Evolutionary conservation across 2,113 vertebrate genomes (phyloP).

Genomic region (Potamarius usumacintae): DNA sequence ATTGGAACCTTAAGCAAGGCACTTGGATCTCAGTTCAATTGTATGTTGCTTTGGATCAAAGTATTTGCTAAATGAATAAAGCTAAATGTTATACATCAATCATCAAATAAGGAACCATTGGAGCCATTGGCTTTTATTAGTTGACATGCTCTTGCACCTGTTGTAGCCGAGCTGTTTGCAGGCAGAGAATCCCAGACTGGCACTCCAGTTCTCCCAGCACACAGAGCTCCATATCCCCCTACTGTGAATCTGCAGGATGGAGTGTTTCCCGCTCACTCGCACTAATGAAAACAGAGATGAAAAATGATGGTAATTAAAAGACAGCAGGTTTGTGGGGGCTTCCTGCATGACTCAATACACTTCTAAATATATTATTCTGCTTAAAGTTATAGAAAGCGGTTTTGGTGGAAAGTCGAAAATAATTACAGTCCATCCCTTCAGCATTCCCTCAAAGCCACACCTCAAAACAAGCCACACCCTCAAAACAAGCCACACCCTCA

Average conservation of each 20-base stretch:
- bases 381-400: background rate
- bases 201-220: constrained; percentile 56
- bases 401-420: too few species aligned
- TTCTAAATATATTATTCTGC: background rate
- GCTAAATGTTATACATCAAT: background rate
- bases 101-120: background rate
- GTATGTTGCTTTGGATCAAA: background rate
- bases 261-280: constrained; percentile 55
- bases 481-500: background rate
- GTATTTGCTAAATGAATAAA: background rate
- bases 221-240: constrained; percentile 56
- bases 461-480: background rate
- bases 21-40: background rate
- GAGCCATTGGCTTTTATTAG: background rate
- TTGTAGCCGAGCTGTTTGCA: constrained; percentile 63
- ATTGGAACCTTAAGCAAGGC: background rate
- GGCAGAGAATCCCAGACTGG: constrained; percentile 48
- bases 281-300: constrained; percentile 49
- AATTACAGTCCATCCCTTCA: background rate
- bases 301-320: constrained; percentile 7
- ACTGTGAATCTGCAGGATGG: constrained; percentile 57
- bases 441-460: background rate
- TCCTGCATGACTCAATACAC: background rate
- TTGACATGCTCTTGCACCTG: constrained; percentile 48
- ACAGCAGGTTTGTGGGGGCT: background rate